These are phyloP conservation scores for Bombus difficillimus DNA, from an alignment of 1,140 invertebrate genomes.

Conservation along the genomic window DNA sequence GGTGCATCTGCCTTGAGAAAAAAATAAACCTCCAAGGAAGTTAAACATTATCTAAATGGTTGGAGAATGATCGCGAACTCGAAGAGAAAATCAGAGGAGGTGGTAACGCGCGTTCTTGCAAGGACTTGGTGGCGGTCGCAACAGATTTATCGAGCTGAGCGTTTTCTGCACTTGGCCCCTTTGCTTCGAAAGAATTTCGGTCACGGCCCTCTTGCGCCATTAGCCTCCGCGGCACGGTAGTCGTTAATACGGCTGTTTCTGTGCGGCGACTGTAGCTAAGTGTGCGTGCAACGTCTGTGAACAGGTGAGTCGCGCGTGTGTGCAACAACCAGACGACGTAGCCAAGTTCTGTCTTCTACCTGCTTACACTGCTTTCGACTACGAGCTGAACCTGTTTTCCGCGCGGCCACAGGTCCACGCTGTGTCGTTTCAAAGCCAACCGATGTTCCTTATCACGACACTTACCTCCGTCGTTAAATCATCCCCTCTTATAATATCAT, in stretches of 20 bases:
- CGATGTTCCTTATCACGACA: background rate
- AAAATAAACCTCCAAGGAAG: background rate
- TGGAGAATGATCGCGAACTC: background rate
- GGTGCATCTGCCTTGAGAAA: conserved; percentile 13
- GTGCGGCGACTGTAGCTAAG: background rate
- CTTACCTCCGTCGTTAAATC: background rate
- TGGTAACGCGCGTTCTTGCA: background rate
- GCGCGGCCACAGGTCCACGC: conserved; percentile 34
- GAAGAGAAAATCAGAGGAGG: background rate
- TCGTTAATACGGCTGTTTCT: conserved; percentile 43
- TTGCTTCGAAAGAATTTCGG: conserved; percentile 78
- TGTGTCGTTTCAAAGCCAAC: conserved; percentile 52
- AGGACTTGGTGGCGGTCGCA: conserved; percentile 19
- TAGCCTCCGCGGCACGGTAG: conserved; percentile 52
- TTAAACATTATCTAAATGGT: background rate
- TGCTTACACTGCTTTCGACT: conserved; percentile 60
- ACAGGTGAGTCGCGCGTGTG: conserved; percentile 14
- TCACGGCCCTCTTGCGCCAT: conserved; percentile 78
- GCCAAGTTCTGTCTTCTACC: conserved; percentile 44
- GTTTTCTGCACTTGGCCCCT: conserved; percentile 79
- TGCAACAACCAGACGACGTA: conserved; percentile 13
- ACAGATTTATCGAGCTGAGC: conserved; percentile 57
- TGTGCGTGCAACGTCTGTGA: background rate
- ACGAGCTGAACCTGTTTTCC: conserved; percentile 59
- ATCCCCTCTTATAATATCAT: background rate